Conservation (phyloP, 2,113 vertebrate genomes). For the Aptenodytes patagonicus region DNA sequence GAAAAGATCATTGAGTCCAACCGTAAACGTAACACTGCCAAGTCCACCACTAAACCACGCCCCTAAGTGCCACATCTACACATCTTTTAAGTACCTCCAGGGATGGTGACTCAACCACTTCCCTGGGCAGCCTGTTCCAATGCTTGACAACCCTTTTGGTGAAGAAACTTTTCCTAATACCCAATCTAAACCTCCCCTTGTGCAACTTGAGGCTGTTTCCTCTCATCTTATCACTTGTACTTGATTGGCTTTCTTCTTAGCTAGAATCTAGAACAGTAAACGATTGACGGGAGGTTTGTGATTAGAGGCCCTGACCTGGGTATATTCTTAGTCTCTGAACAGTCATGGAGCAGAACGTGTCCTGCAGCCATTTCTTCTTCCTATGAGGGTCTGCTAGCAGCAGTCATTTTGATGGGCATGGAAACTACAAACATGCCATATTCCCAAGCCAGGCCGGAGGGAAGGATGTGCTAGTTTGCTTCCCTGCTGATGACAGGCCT, state of each 20-base stretch:
- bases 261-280: neutral
- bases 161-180: neutral
- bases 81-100: neutral
- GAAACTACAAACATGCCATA: neutral
- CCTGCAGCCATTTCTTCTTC: neutral
- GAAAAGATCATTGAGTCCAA: too few relatives aligned
- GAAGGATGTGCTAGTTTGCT: neutral
- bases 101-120: neutral
- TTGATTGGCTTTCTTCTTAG: neutral
- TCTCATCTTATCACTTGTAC: neutral
- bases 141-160: neutral
- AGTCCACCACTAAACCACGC: neutral
- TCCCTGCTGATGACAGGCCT: slow-evolving; percentile 19
- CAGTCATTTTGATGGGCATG: neutral
- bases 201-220: neutral
- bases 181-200: neutral
- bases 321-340: neutral
- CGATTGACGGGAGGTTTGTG: neutral
- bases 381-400: neutral
- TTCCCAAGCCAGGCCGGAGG: neutral
- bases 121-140: neutral
- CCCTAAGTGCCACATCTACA: neutral
- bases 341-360: neutral
- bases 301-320: neutral
- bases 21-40: too few relatives aligned